Evolutionary conservation across 2,888 invertebrate species (phyloP).

Genomic region (Drosophila aldrichi): DNA sequence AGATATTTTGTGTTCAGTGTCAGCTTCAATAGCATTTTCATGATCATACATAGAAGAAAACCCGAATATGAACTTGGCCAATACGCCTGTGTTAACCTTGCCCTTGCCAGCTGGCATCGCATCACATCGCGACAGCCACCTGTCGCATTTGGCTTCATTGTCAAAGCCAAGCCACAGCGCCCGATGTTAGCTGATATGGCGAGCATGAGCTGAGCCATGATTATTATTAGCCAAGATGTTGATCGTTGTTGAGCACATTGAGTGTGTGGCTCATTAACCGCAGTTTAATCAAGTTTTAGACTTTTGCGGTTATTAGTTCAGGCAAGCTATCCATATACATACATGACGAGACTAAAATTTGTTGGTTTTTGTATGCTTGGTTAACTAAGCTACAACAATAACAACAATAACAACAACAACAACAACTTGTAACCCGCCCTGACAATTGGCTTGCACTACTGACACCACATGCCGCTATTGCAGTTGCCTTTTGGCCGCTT

Average conservation of each 20-base stretch:
- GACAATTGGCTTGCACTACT: slow-evolving; percentile 23
- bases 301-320: slow-evolving; percentile 75
- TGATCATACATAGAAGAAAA: slow-evolving; percentile 13
- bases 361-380: slow-evolving; percentile 51
- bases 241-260: slow-evolving; percentile 4
- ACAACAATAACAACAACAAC: slow-evolving; percentile 17
- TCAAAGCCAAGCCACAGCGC: slow-evolving; percentile 52
- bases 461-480: slow-evolving; percentile 34
- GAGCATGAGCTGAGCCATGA: slow-evolving; percentile 11
- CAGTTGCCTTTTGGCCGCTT: slow-evolving; percentile 22
- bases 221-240: slow-evolving; percentile 6
- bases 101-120: slow-evolving; percentile 5
- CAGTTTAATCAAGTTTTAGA: slow-evolving; percentile 74
- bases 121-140: slow-evolving; percentile 33
- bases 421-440: slow-evolving; percentile 11
- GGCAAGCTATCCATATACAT: slow-evolving; percentile 35
- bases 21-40: not conserved
- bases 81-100: not conserved
- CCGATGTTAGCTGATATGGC: slow-evolving; percentile 63
- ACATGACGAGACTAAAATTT: slow-evolving; percentile 16
- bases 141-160: slow-evolving; percentile 43
- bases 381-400: slow-evolving; percentile 36
- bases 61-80: slow-evolving; percentile 19
- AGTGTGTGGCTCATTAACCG: slow-evolving; percentile 72
- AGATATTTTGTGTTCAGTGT: not conserved